phyloP scores from a whole-genome alignment of 2,797 vertebrate genomes.

The Cossypha niveicapilla region DNA sequence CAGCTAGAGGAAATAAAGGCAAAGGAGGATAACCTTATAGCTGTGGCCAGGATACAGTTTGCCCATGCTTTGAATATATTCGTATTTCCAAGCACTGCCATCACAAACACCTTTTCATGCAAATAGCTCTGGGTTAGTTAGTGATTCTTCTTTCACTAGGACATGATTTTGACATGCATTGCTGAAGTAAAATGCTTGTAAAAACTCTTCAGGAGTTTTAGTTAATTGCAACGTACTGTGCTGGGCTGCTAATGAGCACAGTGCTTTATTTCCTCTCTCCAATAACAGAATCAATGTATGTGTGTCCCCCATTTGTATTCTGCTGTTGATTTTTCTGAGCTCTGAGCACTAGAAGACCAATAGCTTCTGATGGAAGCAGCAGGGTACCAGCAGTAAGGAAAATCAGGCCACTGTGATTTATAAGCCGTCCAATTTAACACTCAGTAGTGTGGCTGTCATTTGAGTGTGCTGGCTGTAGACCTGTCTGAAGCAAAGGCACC shows the following conservation, averaged over 20 bases:
- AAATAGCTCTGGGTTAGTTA: not conserved
- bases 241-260: not conserved
- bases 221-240: not conserved
- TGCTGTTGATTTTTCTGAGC: not conserved
- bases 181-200: not conserved
- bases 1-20: not conserved
- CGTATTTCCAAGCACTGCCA: not conserved
- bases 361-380: not conserved
- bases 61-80: not conserved
- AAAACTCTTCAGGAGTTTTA: not conserved
- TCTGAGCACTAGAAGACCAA: not conserved
- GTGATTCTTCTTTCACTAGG: not conserved
- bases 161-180: not conserved
- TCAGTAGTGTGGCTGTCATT: fast-evolving
- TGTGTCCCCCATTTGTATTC: not conserved
- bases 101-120: not conserved
- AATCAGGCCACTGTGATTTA: slow-evolving; percentile 13
- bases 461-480: fast-evolving
- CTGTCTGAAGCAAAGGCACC: not conserved
- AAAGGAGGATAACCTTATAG: not conserved
- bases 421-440: not conserved
- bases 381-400: not conserved
- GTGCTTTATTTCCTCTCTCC: not conserved
- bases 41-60: not conserved
- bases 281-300: not conserved